phyloP scores from a whole-genome alignment of 2,888 invertebrate species.

The Trissoscelio sp. region DNA sequence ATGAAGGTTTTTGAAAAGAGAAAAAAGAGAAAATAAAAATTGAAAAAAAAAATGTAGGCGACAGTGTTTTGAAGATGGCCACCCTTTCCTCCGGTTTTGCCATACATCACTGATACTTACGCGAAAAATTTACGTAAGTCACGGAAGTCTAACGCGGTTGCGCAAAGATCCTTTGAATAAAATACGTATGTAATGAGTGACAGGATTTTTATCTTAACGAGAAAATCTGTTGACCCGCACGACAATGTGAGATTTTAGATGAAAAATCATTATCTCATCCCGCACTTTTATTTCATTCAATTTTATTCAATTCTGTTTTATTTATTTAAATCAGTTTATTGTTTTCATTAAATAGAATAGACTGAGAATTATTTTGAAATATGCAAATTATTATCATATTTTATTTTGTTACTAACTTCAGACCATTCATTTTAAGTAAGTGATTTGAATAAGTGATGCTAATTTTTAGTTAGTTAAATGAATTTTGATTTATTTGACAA shows the following conservation, averaged over 20 bases:
- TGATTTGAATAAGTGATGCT: too few relatives aligned
- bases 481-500: too few relatives aligned
- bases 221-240: slow-evolving; percentile 55
- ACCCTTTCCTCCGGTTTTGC: slow-evolving; percentile 1
- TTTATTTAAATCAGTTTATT: neutral
- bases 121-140: slow-evolving; percentile 70
- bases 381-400: neutral
- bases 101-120: slow-evolving; percentile 47
- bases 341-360: too few relatives aligned
- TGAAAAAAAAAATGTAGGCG: too few relatives aligned
- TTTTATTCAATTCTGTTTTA: neutral
- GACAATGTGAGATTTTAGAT: slow-evolving; percentile 13
- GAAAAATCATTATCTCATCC: neutral
- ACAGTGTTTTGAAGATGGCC: too few relatives aligned
- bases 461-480: too few relatives aligned
- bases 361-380: too few relatives aligned
- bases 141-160: slow-evolving; percentile 68
- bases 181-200: slow-evolving; percentile 66
- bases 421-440: too few relatives aligned
- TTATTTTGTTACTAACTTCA: neutral
- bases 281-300: too few relatives aligned
- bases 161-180: slow-evolving; percentile 68
- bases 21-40: too few relatives aligned
- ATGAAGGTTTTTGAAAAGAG: too few relatives aligned
- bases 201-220: slow-evolving; percentile 64